Base-by-base conservation (phyloP, 2,797 vertebrate species). In the Acanthis flammea region DNA sequence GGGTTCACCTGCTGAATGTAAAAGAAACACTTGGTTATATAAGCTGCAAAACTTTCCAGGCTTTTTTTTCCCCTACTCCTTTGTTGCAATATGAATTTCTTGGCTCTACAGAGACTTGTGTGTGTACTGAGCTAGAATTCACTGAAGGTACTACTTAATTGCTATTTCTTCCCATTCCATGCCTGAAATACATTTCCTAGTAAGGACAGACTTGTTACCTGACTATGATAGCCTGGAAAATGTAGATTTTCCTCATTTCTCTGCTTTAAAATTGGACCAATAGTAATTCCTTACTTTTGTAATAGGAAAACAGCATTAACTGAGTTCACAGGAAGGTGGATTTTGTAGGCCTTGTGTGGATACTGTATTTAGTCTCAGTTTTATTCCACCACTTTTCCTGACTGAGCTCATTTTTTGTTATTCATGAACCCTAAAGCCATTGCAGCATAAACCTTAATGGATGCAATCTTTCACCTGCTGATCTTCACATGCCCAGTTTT, bases 391-490 rank as follows among this genome's bases (percentile, higher is more conserved):
- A 44, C 27, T 92, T 91, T 74, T 90, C 87, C 84, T 90, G 85
- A 58, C 73, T 42, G 89, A 86, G 42, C 54, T 94, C 65, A 58
- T 96, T 80, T 95, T 95, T 93, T 96, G 90, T 94, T 96, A 96
- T 96, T 96, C 92, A 94, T 95, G 95, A 90, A 93, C 84, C 70
- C 58, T 90, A 71, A 95, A 96, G 88, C 61, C 84, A 55, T 81
- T 92, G 88, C 88, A 96, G 86, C 73, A 88, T 78, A 86, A 96
- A 72, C 62, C 58, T 92, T 94, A 95, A 95, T 88, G 66, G 90
- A 71, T 81, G 41, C 86, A 76, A 90, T 94, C 94, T 84, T 95
- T 95, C 93, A 94, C 54, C 18, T 65, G 65, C 82, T 95, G 82
- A 86, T 96, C 87, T 96, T 95, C 82, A 83, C 28, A 47, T 85